Evolutionary conservation across 2,797 vertebrate genomes (phyloP).

Genomic region (Pristis pectinata): DNA sequence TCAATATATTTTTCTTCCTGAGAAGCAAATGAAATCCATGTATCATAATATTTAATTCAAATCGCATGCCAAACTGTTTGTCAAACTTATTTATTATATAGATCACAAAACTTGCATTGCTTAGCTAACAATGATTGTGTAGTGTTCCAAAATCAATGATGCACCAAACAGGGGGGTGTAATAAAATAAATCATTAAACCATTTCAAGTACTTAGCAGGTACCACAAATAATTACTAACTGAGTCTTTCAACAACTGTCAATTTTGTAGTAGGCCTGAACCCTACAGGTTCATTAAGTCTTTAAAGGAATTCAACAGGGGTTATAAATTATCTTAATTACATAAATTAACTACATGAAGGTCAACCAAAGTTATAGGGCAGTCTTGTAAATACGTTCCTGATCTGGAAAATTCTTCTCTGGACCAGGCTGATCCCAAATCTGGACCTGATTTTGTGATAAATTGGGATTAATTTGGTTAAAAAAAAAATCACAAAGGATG

Average conservation of each 20-base stretch:
- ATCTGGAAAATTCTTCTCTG: neutral
- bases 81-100: too few species aligned
- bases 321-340: neutral
- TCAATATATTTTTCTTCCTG: neutral
- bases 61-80: too few species aligned
- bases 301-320: neutral
- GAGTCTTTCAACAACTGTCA: neutral
- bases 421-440: neutral
- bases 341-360: neutral
- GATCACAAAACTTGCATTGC: too few species aligned
- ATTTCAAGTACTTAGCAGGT: neutral
- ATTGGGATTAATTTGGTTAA: neutral
- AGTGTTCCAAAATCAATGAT: neutral
- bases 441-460: neutral
- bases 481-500: neutral
- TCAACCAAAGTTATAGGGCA: neutral
- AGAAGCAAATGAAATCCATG: neutral
- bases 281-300: neutral
- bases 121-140: too few species aligned
- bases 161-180: neutral
- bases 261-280: neutral
- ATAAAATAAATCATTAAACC: neutral
- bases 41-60: neutral
- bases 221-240: slow-evolving; percentile 1
- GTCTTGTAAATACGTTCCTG: neutral